A percentile compares a stretch with the other conserved stretches of the same genome.
Evolutionary conservation across 2,797 vertebrate genomes (phyloP).

Genomic region (Leptodactylus fallax): DNA sequence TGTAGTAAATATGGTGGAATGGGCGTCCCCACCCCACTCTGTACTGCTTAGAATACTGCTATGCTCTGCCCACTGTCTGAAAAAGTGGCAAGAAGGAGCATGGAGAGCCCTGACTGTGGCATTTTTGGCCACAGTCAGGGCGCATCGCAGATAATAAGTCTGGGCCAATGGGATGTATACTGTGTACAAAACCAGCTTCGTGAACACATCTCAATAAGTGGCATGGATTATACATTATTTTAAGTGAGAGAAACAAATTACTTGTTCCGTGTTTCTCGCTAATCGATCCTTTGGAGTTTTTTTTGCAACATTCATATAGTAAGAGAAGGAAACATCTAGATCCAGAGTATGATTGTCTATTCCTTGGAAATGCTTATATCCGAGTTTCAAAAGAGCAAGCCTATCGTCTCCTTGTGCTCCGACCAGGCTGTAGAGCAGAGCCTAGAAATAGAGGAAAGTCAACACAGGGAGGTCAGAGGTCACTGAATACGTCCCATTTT

Average conservation of each 20-base stretch:
- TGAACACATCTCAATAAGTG: no score
- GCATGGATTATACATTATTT: no score
- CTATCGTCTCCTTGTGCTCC: constrained; percentile 83
- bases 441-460: constrained; percentile 75
- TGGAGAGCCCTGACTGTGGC: no score
- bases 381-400: constrained; percentile 89
- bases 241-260: constrained; percentile 63
- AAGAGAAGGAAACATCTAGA: constrained; percentile 84
- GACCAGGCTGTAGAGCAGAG: constrained; percentile 89
- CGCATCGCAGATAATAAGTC: no score
- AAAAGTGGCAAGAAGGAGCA: no score
- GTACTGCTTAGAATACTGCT: no score
- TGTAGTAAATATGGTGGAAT: no score
- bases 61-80: no score
- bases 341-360: constrained; percentile 86
- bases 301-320: constrained; percentile 85
- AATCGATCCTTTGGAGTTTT: constrained; percentile 81
- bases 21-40: no score
- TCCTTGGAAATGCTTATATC: constrained; percentile 92
- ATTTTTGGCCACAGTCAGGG: no score
- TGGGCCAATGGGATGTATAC: no score
- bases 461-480: neutral
- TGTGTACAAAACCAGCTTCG: no score
- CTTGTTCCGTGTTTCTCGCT: constrained; percentile 77
- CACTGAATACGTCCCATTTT: neutral